These are phyloP conservation scores for Acrocyrtus sp. DNA, from an alignment of 2,888 invertebrate genomes.

Conservation along the genomic window DNA sequence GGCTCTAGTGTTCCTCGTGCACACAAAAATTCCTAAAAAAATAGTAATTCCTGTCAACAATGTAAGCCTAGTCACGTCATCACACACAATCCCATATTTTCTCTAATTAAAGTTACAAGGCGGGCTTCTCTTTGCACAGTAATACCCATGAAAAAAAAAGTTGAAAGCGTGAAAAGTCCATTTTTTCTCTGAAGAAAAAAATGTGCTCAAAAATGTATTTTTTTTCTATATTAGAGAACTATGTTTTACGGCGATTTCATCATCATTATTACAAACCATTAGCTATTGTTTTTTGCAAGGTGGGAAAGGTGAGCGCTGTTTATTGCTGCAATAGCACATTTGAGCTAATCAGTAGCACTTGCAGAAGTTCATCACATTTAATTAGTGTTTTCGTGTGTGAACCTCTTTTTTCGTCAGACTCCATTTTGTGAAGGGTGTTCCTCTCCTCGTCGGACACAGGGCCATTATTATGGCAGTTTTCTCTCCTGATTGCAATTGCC, in stretches of 20 bases:
- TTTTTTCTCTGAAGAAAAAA: not conserved
- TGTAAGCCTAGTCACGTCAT: slow-evolving; percentile 3
- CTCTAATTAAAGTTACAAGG: slow-evolving; percentile 42
- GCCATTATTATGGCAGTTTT: slow-evolving; percentile 32
- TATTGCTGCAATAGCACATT: slow-evolving; percentile 28
- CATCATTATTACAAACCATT: not conserved
- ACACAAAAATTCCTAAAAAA: not conserved
- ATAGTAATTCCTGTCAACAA: slow-evolving; percentile 10
- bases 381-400: slow-evolving; percentile 31
- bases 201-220: not conserved
- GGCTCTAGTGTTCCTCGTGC: slow-evolving; percentile 1
- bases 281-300: slow-evolving; percentile 12
- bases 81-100: slow-evolving; percentile 1
- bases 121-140: no score
- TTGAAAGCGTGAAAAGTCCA: not conserved
- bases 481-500: slow-evolving; percentile 26
- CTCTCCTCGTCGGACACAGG: slow-evolving; percentile 1
- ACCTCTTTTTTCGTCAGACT: no score
- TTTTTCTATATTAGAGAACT: no score
- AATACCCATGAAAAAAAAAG: not conserved
- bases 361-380: slow-evolving; percentile 52
- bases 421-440: slow-evolving; percentile 36
- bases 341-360: slow-evolving; percentile 47
- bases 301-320: slow-evolving; percentile 28
- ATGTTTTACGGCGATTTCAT: not conserved